Base-by-base conservation (phyloP, 1,140 invertebrate genomes). In the Euschistus heros region DNA sequence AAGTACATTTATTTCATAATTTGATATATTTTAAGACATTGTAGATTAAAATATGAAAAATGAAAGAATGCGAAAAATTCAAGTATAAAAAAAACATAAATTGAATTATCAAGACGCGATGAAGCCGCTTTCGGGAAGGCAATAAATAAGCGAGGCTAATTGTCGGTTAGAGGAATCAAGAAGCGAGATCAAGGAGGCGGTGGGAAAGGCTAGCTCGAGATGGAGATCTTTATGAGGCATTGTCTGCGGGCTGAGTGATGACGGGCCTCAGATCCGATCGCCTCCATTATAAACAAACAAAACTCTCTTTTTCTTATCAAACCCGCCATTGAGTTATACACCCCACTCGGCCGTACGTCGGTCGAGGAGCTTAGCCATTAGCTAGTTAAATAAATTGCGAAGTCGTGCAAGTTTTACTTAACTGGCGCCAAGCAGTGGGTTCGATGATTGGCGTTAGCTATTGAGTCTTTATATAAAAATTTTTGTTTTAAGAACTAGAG, bases 171-270 rank as follows among this genome's bases (percentile, higher is more conserved):
- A 18, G n/a, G n/a, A 50, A 50, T 50, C 47, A 50, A 22, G 47
- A 17, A 22, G 22, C n/a, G 47, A 50, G 47, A 50, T 50, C 6
- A 50, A 50, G 47, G n/a, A 20, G 47, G 47, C 33, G 33, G 47
- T 50, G 47, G 47, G 47, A 50, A 50, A 18, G 47, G 47, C 47
- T 20, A 50, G 22, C n/a, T 50, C n/a, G 47, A 50, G 47, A 50
- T 50, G 47, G 47, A 50, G 47, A 50, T 50, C 47, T 50, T 50
- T 50, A 50, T 50, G 47, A 50, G 47, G 6, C 47, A 50, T 50
- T 50, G 47, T 50, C 47, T 50, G 14, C 10, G 10, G n/a, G 47
- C 47, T 50, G 47, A 50, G 22, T 50, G 22, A 50, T 50, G 47
- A 50, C 22, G n/a, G 47, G 10, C 14, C 47, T 50, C 47, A 50